phyloP scores from a whole-genome alignment of 2,888 invertebrate genomes.

The Apotomis turbidana region DNA sequence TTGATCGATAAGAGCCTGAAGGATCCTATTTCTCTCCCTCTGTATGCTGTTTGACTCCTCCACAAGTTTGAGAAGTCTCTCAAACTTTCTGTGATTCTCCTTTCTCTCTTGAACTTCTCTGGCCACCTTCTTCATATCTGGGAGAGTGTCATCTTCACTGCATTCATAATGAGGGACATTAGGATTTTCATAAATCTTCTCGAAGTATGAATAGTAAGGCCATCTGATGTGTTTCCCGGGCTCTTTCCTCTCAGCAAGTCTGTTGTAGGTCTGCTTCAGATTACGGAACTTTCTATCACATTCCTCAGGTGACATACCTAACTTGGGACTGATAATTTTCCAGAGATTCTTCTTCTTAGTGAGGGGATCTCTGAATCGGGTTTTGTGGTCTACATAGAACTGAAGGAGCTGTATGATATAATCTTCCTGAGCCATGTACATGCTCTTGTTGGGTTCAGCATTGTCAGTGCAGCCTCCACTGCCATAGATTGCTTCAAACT shows the following conservation, averaged over 20 bases:
- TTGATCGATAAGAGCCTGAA: conserved; percentile 65
- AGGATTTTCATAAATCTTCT: conserved; percentile 67
- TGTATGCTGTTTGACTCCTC: conserved; percentile 75
- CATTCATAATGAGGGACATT: conserved; percentile 37
- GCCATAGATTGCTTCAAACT: conserved; percentile 69
- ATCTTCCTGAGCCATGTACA: conserved; percentile 58
- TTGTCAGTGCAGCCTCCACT: conserved; percentile 42
- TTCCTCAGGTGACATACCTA: conserved; percentile 68
- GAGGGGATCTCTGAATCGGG: conserved; percentile 67
- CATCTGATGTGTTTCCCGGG: conserved; percentile 67
- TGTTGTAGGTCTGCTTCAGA: conserved; percentile 73
- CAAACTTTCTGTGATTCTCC: conserved; percentile 65
- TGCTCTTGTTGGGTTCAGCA: conserved; percentile 47
- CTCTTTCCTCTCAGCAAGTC: conserved; percentile 64
- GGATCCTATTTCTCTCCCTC: conserved; percentile 71
- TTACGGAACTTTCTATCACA: conserved; percentile 77
- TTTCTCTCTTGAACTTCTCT: conserved; percentile 55
- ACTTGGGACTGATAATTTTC: conserved; percentile 62
- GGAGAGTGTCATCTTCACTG: conserved; percentile 53
- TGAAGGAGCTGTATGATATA: conserved; percentile 68
- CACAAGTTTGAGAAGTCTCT: conserved; percentile 62
- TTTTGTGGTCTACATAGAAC: conserved; percentile 71
- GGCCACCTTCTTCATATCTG: conserved; percentile 60
- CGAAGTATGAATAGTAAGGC: conserved; percentile 74
- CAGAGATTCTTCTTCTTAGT: conserved; percentile 71